These are phyloP conservation scores for Protobothrops flavoviridis DNA, from an alignment of 2,113 vertebrate genomes.

Conservation along the genomic window DNA sequence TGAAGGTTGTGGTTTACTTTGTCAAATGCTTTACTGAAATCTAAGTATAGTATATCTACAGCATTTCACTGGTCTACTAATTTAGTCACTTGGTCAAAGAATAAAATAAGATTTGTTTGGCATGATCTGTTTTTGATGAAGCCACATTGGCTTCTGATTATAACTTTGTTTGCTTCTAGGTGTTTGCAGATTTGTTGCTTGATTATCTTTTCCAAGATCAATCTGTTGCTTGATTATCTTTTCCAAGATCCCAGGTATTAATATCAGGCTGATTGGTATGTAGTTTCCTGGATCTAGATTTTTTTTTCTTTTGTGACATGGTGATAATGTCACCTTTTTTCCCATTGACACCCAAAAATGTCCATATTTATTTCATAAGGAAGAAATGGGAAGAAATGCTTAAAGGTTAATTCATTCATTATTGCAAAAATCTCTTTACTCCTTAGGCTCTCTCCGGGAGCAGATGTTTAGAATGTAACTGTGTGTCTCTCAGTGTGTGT, in stretches of 20 bases:
- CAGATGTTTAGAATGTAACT: constrained; percentile 1
- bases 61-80: too few species aligned
- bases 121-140: neutral
- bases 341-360: neutral
- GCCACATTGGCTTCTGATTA: neutral
- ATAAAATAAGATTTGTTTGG: neutral
- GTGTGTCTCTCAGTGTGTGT: neutral
- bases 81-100: neutral
- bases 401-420: neutral
- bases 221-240: neutral
- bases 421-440: neutral
- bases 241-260: neutral
- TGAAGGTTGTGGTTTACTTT: too few species aligned
- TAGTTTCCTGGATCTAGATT: neutral
- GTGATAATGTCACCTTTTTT: neutral
- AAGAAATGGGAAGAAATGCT: neutral
- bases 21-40: too few species aligned
- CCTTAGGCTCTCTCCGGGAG: neutral
- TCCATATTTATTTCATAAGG: neutral
- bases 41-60: too few species aligned
- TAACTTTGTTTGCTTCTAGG: neutral
- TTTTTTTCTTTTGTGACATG: neutral
- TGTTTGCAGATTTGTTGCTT: neutral
- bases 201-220: neutral
- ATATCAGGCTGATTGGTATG: neutral